Evolutionary conservation across 2,888 invertebrate species (phyloP).

Genomic region (Siphlonurus alternatus): DNA sequence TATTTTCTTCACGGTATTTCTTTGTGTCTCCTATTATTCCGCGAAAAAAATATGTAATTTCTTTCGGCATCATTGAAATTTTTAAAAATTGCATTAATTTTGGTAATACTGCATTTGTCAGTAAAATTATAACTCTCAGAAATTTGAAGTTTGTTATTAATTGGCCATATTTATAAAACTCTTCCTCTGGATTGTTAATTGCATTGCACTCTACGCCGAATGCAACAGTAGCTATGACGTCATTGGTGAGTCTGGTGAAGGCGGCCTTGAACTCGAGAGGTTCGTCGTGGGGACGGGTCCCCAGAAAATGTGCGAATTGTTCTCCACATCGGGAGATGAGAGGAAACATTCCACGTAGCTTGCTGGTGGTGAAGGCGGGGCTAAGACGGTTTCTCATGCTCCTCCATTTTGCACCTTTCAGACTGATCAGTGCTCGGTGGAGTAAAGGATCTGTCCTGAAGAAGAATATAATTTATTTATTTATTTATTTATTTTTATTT

Average conservation of each 20-base stretch:
- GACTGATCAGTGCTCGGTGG: background rate
- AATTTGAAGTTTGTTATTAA: slow-evolving; percentile 2
- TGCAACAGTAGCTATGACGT: slow-evolving; percentile 16
- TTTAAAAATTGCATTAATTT: background rate
- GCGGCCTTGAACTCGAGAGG: background rate
- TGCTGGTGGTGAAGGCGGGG: slow-evolving; percentile 48
- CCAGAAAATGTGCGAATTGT: slow-evolving; percentile 17
- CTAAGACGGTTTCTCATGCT: slow-evolving; percentile 42
- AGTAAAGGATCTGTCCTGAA: background rate
- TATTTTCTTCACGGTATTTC: background rate
- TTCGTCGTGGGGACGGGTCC: background rate
- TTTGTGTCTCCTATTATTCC: background rate
- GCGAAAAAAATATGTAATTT: slow-evolving; percentile 3
- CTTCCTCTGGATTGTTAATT: slow-evolving; percentile 11
- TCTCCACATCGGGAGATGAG: slow-evolving; percentile 38
- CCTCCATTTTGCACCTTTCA: slow-evolving; percentile 39
- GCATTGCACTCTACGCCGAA: slow-evolving; percentile 15
- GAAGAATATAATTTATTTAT: background rate
- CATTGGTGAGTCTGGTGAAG: slow-evolving; percentile 13
- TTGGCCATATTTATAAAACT: slow-evolving; percentile 13
- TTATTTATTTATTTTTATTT: background rate
- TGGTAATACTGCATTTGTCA: background rate
- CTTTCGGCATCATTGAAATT: slow-evolving; percentile 1
- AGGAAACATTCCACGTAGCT: slow-evolving; percentile 45
- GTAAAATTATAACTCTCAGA: background rate